Evolutionary conservation across 2,113 vertebrate species (phyloP).

Genomic region (Hyla sarda): DNA sequence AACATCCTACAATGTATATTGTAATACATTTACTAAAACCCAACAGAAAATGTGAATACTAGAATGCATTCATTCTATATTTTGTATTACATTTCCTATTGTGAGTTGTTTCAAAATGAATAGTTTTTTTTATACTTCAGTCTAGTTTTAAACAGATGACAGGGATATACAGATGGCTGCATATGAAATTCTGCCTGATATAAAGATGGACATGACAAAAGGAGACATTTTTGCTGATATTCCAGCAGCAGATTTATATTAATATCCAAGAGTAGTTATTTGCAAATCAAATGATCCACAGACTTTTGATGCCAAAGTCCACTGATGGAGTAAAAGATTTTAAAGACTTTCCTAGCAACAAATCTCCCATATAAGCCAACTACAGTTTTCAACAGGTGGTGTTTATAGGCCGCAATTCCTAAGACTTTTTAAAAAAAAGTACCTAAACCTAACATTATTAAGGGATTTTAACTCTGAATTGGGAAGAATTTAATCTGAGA

Average conservation of each 20-base stretch:
- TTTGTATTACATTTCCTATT: too few relatives aligned
- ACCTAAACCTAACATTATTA: not conserved
- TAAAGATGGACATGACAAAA: conserved; percentile 39
- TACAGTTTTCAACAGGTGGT: not conserved
- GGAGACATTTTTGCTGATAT: conserved; percentile 13
- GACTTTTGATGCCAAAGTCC: not conserved
- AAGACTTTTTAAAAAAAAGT: not conserved
- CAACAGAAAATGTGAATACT: too few relatives aligned
- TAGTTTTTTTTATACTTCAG: not conserved
- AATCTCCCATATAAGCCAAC: too few relatives aligned
- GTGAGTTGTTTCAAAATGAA: too few relatives aligned
- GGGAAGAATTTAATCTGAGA: too few relatives aligned
- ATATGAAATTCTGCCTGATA: conserved; percentile 24
- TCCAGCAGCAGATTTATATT: conserved; percentile 24
- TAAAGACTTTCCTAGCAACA: not conserved
- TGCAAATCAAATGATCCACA: not conserved
- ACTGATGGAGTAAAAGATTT: not conserved
- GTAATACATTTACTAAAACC: too few relatives aligned
- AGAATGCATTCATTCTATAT: too few relatives aligned
- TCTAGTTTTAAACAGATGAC: conserved; percentile 17
- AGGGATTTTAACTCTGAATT: too few relatives aligned
- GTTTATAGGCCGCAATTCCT: not conserved
- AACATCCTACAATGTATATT: too few relatives aligned
- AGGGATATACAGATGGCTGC: conserved; percentile 23
- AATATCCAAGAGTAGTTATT: conserved; percentile 15